phyloP scores from a whole-genome alignment of 1,140 invertebrate species.

The Bicyclus anynana region DNA sequence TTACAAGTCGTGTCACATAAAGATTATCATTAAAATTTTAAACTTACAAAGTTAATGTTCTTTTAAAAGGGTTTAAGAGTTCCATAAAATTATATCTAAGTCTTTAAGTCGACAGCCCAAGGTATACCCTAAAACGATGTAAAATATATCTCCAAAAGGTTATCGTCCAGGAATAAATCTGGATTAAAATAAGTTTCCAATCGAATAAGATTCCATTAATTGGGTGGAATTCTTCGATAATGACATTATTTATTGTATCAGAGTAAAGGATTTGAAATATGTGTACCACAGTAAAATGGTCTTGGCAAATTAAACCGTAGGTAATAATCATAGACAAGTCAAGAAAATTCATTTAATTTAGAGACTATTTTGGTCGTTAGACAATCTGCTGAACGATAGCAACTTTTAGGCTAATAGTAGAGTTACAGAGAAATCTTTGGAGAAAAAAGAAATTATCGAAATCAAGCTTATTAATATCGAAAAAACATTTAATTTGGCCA shows the following conservation, averaged over 20 bases:
- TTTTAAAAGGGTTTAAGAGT: neutral
- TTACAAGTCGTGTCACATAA: neutral
- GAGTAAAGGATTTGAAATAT: too few species aligned
- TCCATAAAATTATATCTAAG: conserved; percentile 17
- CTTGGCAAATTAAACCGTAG: too few species aligned
- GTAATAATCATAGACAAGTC: too few species aligned
- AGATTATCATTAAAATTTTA: neutral
- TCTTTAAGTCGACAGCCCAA: conserved; percentile 19
- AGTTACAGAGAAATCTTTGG: too few species aligned
- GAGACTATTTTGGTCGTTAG: too few species aligned
- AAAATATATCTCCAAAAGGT: neutral
- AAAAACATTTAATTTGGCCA: too few species aligned
- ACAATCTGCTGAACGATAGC: too few species aligned
- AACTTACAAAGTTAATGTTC: neutral
- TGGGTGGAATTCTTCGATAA: conserved; percentile 2
- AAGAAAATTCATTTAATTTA: too few species aligned
- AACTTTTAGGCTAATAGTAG: too few species aligned
- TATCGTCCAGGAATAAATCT: conserved; percentile 14
- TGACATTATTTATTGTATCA: neutral
- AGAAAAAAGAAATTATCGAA: too few species aligned
- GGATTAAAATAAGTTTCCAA: conserved; percentile 11
- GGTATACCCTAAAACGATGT: conserved; percentile 9
- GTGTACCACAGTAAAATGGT: too few species aligned
- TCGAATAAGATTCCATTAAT: conserved; percentile 8
- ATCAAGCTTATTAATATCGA: too few species aligned